These are phyloP conservation scores for Dicrurus megarhynchus DNA, from an alignment of 2,113 vertebrate species.

Conservation along the genomic window DNA sequence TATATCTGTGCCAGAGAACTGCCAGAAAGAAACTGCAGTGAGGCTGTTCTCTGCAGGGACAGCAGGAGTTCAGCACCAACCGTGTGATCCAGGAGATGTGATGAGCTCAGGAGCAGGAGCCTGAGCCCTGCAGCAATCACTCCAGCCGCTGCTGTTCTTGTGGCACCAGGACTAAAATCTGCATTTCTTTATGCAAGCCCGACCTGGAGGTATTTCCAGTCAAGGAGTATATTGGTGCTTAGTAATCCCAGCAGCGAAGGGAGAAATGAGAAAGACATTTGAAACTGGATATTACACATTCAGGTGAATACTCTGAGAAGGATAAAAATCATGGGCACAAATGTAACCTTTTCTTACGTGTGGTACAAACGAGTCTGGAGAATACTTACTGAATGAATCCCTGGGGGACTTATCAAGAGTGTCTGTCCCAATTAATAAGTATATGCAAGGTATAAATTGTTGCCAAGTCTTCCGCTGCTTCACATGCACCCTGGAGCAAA, in stretches of 20 bases:
- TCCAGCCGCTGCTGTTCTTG: background rate
- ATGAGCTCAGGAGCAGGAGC: background rate
- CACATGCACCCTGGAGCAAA: background rate
- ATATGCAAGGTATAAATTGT: background rate
- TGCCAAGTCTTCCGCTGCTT: background rate
- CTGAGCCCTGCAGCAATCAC: background rate
- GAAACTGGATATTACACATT: background rate
- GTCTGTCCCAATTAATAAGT: background rate
- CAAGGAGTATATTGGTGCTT: background rate
- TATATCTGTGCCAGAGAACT: background rate
- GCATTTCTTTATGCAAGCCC: background rate
- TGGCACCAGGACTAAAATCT: background rate
- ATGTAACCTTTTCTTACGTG: background rate
- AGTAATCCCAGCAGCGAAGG: background rate
- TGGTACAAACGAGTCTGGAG: background rate
- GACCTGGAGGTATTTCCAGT: background rate
- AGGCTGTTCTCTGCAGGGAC: background rate
- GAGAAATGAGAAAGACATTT: background rate
- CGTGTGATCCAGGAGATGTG: accelerated
- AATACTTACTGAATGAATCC: background rate
- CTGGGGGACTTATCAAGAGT: background rate
- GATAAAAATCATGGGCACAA: background rate
- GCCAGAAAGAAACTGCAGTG: background rate
- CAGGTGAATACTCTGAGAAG: background rate
- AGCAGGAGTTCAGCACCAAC: background rate